A percentile compares a stretch with the other conserved stretches of the same genome.
phyloP scores from a whole-genome alignment of 2,797 vertebrate genomes.

The Heteromormyrus szaboi region DNA sequence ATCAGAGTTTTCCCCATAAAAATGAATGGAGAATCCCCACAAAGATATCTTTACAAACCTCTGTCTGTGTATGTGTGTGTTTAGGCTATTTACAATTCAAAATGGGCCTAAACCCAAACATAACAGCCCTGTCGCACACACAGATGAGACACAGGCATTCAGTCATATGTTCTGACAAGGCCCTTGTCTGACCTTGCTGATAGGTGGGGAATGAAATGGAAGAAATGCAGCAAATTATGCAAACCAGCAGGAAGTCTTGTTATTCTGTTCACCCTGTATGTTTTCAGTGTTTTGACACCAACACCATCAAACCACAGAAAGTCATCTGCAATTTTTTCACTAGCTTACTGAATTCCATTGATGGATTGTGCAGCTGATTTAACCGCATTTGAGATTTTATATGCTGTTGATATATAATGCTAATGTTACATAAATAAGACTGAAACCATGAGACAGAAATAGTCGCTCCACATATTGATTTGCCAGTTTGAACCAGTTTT shows the following conservation, averaged over 20 bases:
- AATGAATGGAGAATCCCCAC: background rate
- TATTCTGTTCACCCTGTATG: background rate
- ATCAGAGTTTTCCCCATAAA: background rate
- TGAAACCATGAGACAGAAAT: background rate
- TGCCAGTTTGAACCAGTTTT: background rate
- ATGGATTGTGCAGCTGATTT: background rate
- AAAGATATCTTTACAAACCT: background rate
- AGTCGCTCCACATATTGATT: background rate
- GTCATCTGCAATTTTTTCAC: background rate
- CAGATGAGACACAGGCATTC: background rate
- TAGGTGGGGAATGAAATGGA: background rate
- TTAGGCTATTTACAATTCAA: conserved; percentile 12
- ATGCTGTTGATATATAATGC: background rate
- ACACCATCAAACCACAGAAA: background rate
- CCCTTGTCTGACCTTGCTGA: background rate
- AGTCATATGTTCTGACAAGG: background rate
- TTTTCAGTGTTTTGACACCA: background rate
- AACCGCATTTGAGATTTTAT: background rate
- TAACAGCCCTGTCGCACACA: background rate
- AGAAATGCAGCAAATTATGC: background rate
- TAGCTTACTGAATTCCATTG: background rate
- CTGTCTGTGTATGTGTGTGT: background rate
- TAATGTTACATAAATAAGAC: background rate
- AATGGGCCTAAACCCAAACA: background rate
- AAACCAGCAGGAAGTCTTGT: background rate